Evolutionary conservation across 2,797 vertebrate species (phyloP), one percentile per base, ranked within the genome.

Genomic region (Spea hammondii): DNA sequence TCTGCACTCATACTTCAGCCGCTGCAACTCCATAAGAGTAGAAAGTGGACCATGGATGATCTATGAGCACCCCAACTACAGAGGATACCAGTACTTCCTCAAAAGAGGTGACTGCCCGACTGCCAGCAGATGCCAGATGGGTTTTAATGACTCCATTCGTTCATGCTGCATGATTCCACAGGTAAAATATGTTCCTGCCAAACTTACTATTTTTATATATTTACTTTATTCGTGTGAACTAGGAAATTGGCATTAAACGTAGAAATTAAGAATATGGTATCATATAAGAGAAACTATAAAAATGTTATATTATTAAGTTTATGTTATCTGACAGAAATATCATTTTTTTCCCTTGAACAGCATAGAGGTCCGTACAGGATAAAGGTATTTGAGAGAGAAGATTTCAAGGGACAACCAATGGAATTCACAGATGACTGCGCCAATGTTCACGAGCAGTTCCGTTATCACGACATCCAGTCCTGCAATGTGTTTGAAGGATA

Each of bases 11-110:
- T 69, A 51, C 67, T 69, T 69, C 67, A 69, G 46, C 49, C n/a
- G n/a, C 13, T 69, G 49, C n/a, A 69, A 69, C 49, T 69, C 67
- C 48, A 69, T 69, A n/a, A 49, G 67, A 53, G 49, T 69, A 51
- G 67, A 69, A 10, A 69, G 67, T 69, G 67, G 67, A 51, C 67
- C 67, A 32, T 69, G 67, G 67, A 69, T 69, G 67, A 53, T 69
- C 67, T 69, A 69, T 53, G 67, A 69, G 48, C 67, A 49, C 14
- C 67, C 67, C 67, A 69, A 69, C 48, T 69, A 69, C 46, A 69
- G 67, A 32, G 67, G 67, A 10, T 69, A 69, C 49, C 67, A 69
- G 49, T 69, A 69, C 49, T 69, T 69, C 67, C 49, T 69, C 4
- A 69, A 69, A 51, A 69, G 45, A 5, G 48, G 67, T 69, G 67